These are phyloP conservation scores for Pangasianodon hypophthalmus DNA, from an alignment of 2,113 vertebrate genomes.

Conservation along the genomic window DNA sequence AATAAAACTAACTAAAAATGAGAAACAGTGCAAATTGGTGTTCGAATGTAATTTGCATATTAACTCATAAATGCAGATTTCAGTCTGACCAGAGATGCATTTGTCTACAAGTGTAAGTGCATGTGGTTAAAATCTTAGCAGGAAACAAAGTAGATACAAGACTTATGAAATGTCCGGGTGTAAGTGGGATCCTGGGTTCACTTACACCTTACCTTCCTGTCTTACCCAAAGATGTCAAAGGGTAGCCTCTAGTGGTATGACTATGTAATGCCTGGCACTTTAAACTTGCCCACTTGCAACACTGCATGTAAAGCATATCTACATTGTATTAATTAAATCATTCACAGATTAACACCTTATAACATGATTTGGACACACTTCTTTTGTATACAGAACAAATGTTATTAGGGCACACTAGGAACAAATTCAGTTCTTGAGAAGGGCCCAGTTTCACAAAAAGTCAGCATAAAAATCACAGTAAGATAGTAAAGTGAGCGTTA, in stretches of 20 bases:
- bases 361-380: neutral
- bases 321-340: neutral
- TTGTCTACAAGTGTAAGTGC: neutral
- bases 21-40: neutral
- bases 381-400: slow-evolving; percentile 15
- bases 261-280: neutral
- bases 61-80: neutral
- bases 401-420: neutral
- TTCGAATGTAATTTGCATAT: neutral
- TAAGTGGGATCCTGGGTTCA: neutral
- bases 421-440: neutral
- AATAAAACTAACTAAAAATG: neutral
- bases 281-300: neutral
- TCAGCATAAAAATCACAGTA: slow-evolving; percentile 15
- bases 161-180: neutral
- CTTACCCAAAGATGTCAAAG: neutral
- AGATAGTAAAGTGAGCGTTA: neutral
- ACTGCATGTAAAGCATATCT: neutral
- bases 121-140: neutral
- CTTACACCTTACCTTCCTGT: neutral
- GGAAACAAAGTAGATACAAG: too few species aligned
- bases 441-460: slow-evolving; percentile 18
- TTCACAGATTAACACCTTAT: neutral
- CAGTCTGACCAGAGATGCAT: neutral
- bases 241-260: slow-evolving; percentile 32